Conservation (phyloP, 2,113 vertebrate genomes). For the Machaerirhynchus nigripectus region DNA sequence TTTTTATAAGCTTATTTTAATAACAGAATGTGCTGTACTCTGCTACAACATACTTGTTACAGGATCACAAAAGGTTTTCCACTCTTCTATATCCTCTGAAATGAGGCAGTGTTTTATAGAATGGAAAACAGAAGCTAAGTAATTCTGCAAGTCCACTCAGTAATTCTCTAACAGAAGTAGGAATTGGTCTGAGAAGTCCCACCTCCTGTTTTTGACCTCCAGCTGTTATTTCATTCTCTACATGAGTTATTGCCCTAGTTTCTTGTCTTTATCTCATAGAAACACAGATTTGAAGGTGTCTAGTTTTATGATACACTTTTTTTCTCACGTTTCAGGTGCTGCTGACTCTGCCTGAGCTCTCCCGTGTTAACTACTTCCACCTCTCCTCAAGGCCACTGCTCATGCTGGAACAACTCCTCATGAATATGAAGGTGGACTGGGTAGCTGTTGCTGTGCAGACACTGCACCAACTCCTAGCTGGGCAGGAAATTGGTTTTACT, state of each 20-base stretch:
- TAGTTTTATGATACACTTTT: not conserved
- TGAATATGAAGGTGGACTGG: constrained; percentile 99
- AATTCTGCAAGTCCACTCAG: not conserved
- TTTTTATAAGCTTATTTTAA: not conserved
- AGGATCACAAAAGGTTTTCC: not conserved
- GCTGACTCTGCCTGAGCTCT: constrained; percentile 85
- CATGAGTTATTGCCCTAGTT: not conserved
- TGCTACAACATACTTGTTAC: not conserved
- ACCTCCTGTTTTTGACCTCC: not conserved
- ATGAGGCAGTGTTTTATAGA: not conserved
- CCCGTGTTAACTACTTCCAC: constrained; percentile 84
- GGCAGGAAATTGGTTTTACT: constrained; percentile 82
- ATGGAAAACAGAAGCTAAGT: not conserved
- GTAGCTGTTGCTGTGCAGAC: constrained; percentile 80
- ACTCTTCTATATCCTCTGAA: not conserved
- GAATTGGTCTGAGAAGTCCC: not conserved
- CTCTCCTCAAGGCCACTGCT: constrained; percentile 88
- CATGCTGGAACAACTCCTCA: constrained; percentile 94
- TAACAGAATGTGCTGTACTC: not conserved
- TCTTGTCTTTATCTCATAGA: not conserved
- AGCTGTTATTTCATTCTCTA: not conserved
- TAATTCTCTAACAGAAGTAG: not conserved
- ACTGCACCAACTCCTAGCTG: constrained; percentile 78
- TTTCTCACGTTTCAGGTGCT: constrained; percentile 76
- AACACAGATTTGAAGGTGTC: not conserved